phyloP scores from a whole-genome alignment of 64 coral and sea anemone species.

The Stichodactyla mertensii region DNA sequence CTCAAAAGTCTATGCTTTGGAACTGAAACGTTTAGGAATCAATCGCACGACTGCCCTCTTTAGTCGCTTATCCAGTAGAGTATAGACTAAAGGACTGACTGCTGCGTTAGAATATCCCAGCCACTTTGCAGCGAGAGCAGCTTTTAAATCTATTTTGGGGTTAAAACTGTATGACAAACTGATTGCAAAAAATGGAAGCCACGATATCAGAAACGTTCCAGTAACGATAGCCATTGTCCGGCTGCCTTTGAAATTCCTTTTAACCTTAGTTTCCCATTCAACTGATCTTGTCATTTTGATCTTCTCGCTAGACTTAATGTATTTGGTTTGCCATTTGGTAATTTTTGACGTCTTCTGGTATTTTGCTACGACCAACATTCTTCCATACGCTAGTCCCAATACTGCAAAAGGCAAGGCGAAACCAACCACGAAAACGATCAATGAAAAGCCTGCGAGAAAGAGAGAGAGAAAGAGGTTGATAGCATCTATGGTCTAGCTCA shows the following conservation, averaged over 20 bases:
- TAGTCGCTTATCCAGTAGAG: neutral
- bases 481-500: too few species aligned
- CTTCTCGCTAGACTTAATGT: neutral
- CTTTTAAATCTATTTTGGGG: neutral
- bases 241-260: constrained; percentile 11
- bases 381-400: neutral
- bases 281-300: neutral
- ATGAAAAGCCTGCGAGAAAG: constrained; percentile 1
- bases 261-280: constrained; percentile 11
- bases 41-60: neutral
- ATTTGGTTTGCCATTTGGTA: constrained; percentile 1
- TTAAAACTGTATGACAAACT: neutral
- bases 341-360: neutral
- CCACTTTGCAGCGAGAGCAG: constrained; percentile 1
- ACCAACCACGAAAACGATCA: neutral
- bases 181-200: constrained; percentile 7
- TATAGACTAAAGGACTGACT: constrained; percentile 3
- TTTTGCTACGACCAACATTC: constrained; percentile 9
- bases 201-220: constrained; percentile 1
- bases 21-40: neutral
- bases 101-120: neutral
- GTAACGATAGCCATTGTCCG: constrained; percentile 5
- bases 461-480: neutral
- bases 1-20: neutral
- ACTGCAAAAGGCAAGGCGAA: neutral